Evolutionary conservation across 1,140 invertebrate genomes (phyloP), one percentile per base, ranked within the genome.

Genomic region (Homarus americanus): DNA sequence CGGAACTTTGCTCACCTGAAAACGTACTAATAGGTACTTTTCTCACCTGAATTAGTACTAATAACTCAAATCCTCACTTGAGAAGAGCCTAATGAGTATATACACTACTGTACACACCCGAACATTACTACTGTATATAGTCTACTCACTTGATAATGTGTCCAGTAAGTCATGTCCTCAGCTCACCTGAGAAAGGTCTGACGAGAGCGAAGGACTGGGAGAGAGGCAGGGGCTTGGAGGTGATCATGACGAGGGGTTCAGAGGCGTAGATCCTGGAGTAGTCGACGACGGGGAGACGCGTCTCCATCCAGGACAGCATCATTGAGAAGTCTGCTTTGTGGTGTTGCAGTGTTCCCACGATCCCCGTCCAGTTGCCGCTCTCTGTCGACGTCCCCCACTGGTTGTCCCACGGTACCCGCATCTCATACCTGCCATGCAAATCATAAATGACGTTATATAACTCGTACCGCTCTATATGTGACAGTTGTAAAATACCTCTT

Each of bases 291-390:
- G 88, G 80, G 20, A 91, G 72, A 12, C 88, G 80, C 3, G 44
- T 83, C 28, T 82, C 63, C 79, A 91, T 40, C 80, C 82, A 91
- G 1, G 88, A 91, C 32, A 91, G 69, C 88, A 91, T 91, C 88
- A 91, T 91, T 32, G 88, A 91, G 53, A 91, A 83, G 49, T 91
- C 88, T 20, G 79, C 88, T 69, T 76, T 76, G n/a, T 91, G 88
- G 53, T 91, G 40, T 66, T 91, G 88, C 80, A 91, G 72, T 17
- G 80, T 84, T 12, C 88, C 88, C 34, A 91, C 88, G 32, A 91
- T 83, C 15, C 88, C 88, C 34, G 80, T 91, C 88, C 88, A 91
- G 69, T 91, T 91, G 3, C 88, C 88, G 28, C 24, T 83, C 0
- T 24, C 1, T 10, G 79, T 84, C 1, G 88, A 91, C 1, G 80